Evolutionary conservation across 2,888 invertebrate species (phyloP).

Genomic region (Plebejus melissa): DNA sequence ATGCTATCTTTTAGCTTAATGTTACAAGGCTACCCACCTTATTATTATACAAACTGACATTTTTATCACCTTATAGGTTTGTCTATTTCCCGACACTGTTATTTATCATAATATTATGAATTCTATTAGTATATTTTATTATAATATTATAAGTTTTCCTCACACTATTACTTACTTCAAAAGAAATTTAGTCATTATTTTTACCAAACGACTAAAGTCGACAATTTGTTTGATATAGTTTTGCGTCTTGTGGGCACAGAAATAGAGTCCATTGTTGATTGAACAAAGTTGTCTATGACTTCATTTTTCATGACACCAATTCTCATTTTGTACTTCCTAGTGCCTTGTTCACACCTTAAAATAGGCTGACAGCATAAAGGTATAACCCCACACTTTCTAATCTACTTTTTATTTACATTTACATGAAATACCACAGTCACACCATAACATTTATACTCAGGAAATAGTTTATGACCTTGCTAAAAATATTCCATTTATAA

Average conservation of each 20-base stretch:
- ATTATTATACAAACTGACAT: background rate
- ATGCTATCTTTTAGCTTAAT: background rate
- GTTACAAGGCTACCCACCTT: conserved; percentile 7
- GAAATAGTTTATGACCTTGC: conserved; percentile 5
- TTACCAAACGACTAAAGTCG: background rate
- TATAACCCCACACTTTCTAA: conserved; percentile 17
- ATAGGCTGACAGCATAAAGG: conserved; percentile 13
- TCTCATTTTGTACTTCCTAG: conserved; percentile 26
- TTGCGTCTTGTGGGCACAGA: background rate
- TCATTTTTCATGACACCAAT: conserved; percentile 28
- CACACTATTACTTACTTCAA: background rate
- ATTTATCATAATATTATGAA: background rate
- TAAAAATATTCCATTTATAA: conserved; percentile 1
- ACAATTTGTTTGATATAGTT: background rate
- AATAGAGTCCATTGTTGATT: conserved; percentile 15
- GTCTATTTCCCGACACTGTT: background rate
- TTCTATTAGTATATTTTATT: background rate
- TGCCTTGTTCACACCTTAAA: conserved; percentile 25
- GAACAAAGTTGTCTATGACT: conserved; percentile 25
- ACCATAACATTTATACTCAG: background rate
- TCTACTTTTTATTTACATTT: background rate
- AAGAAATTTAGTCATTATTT: background rate
- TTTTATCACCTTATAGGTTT: background rate
- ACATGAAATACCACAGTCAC: background rate
- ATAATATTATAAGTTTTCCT: background rate